These are phyloP conservation scores for Anthophora plumipes DNA, from an alignment of 2,888 invertebrate genomes.

Conservation along the genomic window DNA sequence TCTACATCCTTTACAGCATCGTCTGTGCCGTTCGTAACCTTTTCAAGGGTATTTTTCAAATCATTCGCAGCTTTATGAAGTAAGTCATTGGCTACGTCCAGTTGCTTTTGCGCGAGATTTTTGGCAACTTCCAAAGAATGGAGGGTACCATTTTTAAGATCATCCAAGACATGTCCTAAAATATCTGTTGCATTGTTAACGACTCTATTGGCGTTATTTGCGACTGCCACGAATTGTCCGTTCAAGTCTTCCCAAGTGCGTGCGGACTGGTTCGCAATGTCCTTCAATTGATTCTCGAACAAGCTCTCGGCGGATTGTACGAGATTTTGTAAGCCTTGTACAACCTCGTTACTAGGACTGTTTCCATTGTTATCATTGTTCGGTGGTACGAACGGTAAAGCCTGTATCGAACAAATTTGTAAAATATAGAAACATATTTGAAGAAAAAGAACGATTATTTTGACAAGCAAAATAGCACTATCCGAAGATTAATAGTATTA, in stretches of 20 bases:
- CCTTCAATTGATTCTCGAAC: neutral
- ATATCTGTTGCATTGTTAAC: neutral
- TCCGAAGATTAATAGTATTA: neutral
- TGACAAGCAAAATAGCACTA: neutral
- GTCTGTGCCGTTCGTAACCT: neutral
- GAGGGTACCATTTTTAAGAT: conserved; percentile 13
- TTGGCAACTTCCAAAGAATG: neutral
- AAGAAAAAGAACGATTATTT: neutral
- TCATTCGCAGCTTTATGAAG: neutral
- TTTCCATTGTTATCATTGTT: neutral
- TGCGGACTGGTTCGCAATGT: neutral
- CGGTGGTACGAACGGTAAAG: neutral
- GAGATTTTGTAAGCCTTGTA: neutral
- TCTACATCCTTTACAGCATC: neutral
- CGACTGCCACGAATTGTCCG: accelerated
- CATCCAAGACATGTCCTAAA: neutral
- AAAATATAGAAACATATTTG: neutral
- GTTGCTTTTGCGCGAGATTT: neutral
- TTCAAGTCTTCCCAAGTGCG: neutral
- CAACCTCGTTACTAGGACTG: neutral
- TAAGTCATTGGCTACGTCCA: neutral
- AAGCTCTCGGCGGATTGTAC: neutral
- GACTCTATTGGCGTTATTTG: neutral
- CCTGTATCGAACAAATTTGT: conserved; percentile 20
- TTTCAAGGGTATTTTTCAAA: neutral